These are phyloP conservation scores for Ceratothoa steindachneri DNA, from an alignment of 2,888 invertebrate species.

Conservation along the genomic window DNA sequence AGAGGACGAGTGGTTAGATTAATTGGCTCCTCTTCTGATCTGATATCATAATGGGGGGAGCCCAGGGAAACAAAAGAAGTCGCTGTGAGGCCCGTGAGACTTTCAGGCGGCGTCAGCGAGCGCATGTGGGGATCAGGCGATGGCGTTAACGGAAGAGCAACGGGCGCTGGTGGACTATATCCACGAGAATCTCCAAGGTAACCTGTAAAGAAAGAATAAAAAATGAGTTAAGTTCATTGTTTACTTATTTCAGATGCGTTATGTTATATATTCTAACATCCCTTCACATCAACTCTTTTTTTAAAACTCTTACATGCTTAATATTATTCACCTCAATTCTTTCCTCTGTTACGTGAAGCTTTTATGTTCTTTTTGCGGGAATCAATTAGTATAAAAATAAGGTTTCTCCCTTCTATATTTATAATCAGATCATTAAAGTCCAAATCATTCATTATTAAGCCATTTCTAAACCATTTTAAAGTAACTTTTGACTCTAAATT, in stretches of 20 bases:
- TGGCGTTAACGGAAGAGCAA: constrained; percentile 44
- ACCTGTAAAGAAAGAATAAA: constrained; percentile 22
- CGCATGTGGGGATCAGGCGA: constrained; percentile 41
- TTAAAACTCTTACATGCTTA: no score
- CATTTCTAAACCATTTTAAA: no score
- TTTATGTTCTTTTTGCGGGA: no score
- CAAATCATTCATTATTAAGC: neutral
- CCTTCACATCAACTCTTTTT: no score
- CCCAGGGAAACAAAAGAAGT: constrained; percentile 36
- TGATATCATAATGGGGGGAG: constrained; percentile 31
- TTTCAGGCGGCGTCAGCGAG: constrained; percentile 45
- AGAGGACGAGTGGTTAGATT: constrained; percentile 44
- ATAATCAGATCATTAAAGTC: neutral
- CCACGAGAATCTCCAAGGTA: constrained; percentile 36
- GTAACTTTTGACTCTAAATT: no score
- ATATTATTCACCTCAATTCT: no score
- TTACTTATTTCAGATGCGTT: no score
- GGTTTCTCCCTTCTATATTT: neutral
- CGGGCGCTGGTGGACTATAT: constrained; percentile 46
- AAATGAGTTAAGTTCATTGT: neutral
- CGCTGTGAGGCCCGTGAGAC: constrained; percentile 29
- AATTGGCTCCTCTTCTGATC: constrained; percentile 38
- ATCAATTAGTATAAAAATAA: neutral
- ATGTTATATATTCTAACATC: no score
- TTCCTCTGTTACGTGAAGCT: no score